Evolutionary conservation across 2,888 invertebrate genomes (phyloP).

Genomic region (Orchestes rusci): DNA sequence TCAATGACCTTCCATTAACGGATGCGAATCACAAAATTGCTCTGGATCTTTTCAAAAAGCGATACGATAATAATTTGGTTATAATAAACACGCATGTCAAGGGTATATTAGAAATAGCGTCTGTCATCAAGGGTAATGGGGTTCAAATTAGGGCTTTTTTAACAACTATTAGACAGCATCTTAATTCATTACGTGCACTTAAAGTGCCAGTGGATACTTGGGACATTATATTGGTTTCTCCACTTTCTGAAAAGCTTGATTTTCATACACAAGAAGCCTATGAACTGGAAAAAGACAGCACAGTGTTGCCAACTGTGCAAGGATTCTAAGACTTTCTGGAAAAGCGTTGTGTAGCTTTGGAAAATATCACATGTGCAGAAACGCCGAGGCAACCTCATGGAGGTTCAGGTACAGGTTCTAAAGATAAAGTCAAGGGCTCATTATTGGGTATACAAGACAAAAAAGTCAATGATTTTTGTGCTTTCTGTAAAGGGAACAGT

Average conservation of each 20-base stretch:
- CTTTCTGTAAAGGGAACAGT: conserved; percentile 1
- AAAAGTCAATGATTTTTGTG: neutral
- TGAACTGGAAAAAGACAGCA: no score
- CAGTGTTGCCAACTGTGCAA: no score
- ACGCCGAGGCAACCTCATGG: neutral
- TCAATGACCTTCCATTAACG: conserved; percentile 19
- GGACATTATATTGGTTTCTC: no score
- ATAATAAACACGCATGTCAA: conserved; percentile 23
- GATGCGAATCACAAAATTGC: conserved; percentile 22
- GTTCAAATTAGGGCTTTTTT: conserved; percentile 7
- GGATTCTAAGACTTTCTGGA: no score
- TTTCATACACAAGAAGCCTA: no score
- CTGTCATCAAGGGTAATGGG: no score
- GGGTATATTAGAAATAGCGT: no score
- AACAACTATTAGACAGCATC: conserved; percentile 1
- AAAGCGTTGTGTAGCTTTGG: conserved; percentile 1
- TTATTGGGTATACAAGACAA: conserved; percentile 1
- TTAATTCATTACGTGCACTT: no score
- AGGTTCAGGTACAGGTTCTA: neutral
- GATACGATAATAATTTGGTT: conserved; percentile 23
- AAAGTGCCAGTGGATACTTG: no score
- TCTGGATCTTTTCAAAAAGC: conserved; percentile 18
- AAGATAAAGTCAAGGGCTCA: neutral
- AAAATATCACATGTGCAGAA: conserved; percentile 7
- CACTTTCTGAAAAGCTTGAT: no score